Conservation (phyloP, 2,888 invertebrate species). For the Patella depressa region DNA sequence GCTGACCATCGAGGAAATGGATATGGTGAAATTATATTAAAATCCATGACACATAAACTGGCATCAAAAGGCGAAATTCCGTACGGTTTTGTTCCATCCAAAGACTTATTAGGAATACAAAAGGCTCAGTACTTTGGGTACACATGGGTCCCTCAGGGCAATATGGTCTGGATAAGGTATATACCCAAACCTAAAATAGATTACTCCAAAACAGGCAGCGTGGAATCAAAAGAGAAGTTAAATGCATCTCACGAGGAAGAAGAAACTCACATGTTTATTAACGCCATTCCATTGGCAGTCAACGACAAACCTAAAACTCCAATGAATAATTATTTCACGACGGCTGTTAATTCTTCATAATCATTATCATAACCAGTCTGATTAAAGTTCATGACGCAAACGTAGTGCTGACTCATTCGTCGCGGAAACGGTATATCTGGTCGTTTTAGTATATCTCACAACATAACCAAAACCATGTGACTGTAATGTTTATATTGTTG, state of each 20-base stretch:
- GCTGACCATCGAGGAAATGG: constrained; percentile 53
- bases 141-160: constrained; percentile 63
- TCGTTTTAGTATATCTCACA: too few relatives aligned
- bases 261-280: constrained; percentile 15
- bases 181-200: constrained; percentile 27
- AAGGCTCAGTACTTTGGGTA: constrained; percentile 53
- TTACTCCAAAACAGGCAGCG: background rate
- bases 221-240: background rate
- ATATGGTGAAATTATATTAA: constrained; percentile 55
- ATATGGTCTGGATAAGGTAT: constrained; percentile 59
- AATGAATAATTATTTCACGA: background rate
- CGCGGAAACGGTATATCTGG: too few relatives aligned
- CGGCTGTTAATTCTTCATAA: too few relatives aligned
- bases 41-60: constrained; percentile 52
- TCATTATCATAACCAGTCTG: too few relatives aligned
- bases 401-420: too few relatives aligned
- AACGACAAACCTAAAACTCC: constrained; percentile 13
- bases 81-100: constrained; percentile 58
- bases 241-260: constrained; percentile 17
- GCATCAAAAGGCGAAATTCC: constrained; percentile 53
- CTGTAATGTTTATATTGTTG: too few relatives aligned
- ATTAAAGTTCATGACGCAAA: too few relatives aligned
- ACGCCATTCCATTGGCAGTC: constrained; percentile 20
- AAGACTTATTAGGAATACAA: constrained; percentile 51
- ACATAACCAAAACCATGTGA: too few relatives aligned